Conservation (phyloP, 2,113 vertebrate genomes). For the Chloebia gouldiae region DNA sequence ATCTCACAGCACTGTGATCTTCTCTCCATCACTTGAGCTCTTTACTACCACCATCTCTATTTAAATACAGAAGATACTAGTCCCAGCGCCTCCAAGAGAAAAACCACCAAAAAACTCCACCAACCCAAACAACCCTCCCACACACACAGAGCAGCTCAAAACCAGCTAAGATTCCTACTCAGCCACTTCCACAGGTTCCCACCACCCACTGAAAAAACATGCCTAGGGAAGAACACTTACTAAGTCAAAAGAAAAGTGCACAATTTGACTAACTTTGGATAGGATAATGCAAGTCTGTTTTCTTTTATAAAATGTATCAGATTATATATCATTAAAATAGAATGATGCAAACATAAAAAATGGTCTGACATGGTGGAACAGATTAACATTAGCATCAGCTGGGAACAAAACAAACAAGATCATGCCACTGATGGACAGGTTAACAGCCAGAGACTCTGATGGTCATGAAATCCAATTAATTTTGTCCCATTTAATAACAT, state of each 20-base stretch:
- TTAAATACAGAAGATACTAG: background rate
- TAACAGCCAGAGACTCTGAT: slow-evolving; percentile 16
- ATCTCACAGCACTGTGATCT: background rate
- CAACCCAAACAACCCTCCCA: background rate
- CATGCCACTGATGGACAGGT: slow-evolving; percentile 45
- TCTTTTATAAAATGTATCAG: slow-evolving; percentile 45
- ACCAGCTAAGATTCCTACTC: background rate
- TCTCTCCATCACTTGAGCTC: background rate
- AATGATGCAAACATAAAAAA: slow-evolving; percentile 46
- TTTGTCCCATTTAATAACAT: slow-evolving; percentile 62
- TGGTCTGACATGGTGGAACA: background rate
- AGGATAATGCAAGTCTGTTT: slow-evolving; percentile 24
- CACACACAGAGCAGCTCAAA: background rate
- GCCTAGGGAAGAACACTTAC: background rate
- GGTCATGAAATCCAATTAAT: slow-evolving; percentile 57
- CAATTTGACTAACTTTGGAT: slow-evolving; percentile 45
- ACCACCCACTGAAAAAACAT: background rate
- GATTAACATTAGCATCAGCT: slow-evolving; percentile 21
- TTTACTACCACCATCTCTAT: background rate
- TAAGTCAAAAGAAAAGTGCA: slow-evolving; percentile 21
- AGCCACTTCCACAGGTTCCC: slow-evolving; percentile 20
- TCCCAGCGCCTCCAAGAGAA: background rate
- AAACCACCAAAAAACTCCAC: background rate
- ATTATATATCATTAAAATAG: slow-evolving; percentile 58
- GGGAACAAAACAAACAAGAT: slow-evolving; percentile 42